These are phyloP conservation scores for Drosophila cardini DNA, from an alignment of 1,140 invertebrate species.

Conservation along the genomic window DNA sequence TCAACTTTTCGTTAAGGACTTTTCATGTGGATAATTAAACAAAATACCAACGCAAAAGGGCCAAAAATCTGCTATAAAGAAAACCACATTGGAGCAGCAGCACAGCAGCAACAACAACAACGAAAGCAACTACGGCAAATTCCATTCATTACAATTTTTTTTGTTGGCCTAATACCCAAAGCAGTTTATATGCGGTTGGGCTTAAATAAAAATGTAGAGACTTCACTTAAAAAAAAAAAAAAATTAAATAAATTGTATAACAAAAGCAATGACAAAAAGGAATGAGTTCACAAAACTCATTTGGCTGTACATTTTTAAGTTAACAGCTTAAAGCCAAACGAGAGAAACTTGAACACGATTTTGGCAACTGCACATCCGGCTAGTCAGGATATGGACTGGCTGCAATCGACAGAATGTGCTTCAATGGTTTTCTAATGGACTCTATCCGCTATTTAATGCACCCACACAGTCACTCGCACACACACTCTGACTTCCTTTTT, in stretches of 20 bases:
- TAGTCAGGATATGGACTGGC: slow-evolving; percentile 66
- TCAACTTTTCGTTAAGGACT: slow-evolving; percentile 52
- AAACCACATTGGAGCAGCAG: slow-evolving; percentile 35
- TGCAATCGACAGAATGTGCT: slow-evolving; percentile 82
- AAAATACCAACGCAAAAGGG: slow-evolving; percentile 62
- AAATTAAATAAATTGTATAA: background rate
- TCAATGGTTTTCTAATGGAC: slow-evolving; percentile 82
- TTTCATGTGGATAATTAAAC: slow-evolving; percentile 82
- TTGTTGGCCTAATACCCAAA: slow-evolving; percentile 46
- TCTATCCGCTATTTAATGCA: slow-evolving; percentile 81
- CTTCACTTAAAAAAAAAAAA: slow-evolving; percentile 2
- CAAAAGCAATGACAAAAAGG: background rate
- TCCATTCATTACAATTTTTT: slow-evolving; percentile 49
- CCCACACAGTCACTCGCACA: slow-evolving; percentile 17
- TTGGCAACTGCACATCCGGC: slow-evolving; percentile 72
- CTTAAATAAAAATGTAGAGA: slow-evolving; percentile 18
- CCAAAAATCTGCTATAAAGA: slow-evolving; percentile 15
- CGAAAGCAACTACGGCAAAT: background rate
- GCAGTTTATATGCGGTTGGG: slow-evolving; percentile 52
- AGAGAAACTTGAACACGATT: slow-evolving; percentile 41
- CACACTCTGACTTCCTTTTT: slow-evolving; percentile 12
- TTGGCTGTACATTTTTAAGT: background rate
- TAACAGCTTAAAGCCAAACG: slow-evolving; percentile 6
- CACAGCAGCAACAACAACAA: slow-evolving; percentile 7
- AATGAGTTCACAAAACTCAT: background rate